A percentile compares a stretch with the other conserved stretches of the same genome.
phyloP scores from a whole-genome alignment of 2,797 vertebrate species.

The Sebastes kiyomatsui region DNA sequence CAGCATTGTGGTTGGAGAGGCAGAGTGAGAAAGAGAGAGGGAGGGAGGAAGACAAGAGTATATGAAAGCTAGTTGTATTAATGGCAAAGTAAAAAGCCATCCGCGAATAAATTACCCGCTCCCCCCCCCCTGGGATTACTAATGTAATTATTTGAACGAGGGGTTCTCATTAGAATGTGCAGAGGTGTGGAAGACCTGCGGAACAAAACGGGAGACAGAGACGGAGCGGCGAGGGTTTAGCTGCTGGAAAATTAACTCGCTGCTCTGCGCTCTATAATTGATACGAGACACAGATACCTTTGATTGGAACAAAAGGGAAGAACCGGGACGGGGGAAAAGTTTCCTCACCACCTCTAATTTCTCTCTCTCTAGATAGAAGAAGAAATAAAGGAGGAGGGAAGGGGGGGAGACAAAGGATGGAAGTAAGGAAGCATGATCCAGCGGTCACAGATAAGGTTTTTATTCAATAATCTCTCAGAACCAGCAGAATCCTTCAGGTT shows the following conservation, averaged over 20 bases:
- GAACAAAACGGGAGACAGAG: constrained; percentile 62
- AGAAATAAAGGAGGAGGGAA: constrained; percentile 9
- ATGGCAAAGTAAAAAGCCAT: constrained; percentile 75
- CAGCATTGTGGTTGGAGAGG: constrained; percentile 24
- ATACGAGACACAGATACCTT: constrained; percentile 75
- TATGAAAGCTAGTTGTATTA: constrained; percentile 71
- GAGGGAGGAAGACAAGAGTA: constrained; percentile 34
- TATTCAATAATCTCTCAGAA: constrained; percentile 70
- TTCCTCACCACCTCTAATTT: constrained; percentile 25
- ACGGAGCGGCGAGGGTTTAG: constrained; percentile 58
- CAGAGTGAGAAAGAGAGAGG: constrained; percentile 31
- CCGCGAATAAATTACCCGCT: constrained; percentile 75
- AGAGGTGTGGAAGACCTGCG: constrained; percentile 75
- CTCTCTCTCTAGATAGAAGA: constrained; percentile 8
- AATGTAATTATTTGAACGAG: constrained; percentile 85
- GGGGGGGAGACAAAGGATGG: constrained; percentile 10
- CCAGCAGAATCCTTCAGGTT: constrained; percentile 43
- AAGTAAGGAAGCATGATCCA: constrained; percentile 44
- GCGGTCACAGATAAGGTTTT: constrained; percentile 70
- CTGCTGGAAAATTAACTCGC: constrained; percentile 74
- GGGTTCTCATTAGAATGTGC: constrained; percentile 82
- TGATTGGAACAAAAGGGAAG: constrained; percentile 67
- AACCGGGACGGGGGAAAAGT: constrained; percentile 24
- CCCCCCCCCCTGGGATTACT: constrained; percentile 79
- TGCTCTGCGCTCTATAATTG: constrained; percentile 72